Percentiles rank a stretch among this genome's conserved stretches.
Conservation (phyloP, 2,888 invertebrate genomes). For the Galerucella pusilla region DNA sequence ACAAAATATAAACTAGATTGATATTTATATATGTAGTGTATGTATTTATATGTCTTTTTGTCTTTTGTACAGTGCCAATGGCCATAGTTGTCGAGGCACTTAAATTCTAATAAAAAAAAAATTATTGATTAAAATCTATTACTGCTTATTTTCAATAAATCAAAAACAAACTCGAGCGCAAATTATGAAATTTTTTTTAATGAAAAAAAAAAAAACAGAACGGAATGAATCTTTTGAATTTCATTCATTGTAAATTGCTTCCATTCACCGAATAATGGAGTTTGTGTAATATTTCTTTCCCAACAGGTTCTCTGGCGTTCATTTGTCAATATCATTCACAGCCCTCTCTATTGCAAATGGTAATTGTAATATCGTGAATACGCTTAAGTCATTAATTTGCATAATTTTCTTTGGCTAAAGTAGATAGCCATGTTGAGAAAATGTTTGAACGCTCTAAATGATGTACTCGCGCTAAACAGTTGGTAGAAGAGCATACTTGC, state of each 20-base stretch:
- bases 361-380: slow-evolving; percentile 28
- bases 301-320: slow-evolving; percentile 33
- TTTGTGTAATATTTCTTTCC: slow-evolving; percentile 30
- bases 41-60: too few relatives aligned
- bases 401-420: slow-evolving; percentile 24
- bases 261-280: slow-evolving; percentile 27
- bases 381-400: slow-evolving; percentile 27
- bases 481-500: not conserved
- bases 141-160: too few relatives aligned
- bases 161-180: too few relatives aligned
- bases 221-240: slow-evolving; percentile 15
- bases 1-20: too few relatives aligned
- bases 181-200: too few relatives aligned
- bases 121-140: too few relatives aligned
- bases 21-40: too few relatives aligned
- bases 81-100: too few relatives aligned
- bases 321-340: slow-evolving; percentile 37
- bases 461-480: slow-evolving; percentile 5
- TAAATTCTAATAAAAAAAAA: too few relatives aligned
- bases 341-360: slow-evolving; percentile 32
- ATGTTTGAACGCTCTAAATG: slow-evolving; percentile 19
- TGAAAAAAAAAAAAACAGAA: too few relatives aligned
- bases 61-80: too few relatives aligned
- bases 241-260: slow-evolving; percentile 24
- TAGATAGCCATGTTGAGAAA: slow-evolving; percentile 4